A percentile compares a stretch with the other conserved stretches of the same genome.
These are phyloP conservation scores for Eupeodes corollae DNA, from an alignment of 1,140 invertebrate genomes.

Conservation along the genomic window DNA sequence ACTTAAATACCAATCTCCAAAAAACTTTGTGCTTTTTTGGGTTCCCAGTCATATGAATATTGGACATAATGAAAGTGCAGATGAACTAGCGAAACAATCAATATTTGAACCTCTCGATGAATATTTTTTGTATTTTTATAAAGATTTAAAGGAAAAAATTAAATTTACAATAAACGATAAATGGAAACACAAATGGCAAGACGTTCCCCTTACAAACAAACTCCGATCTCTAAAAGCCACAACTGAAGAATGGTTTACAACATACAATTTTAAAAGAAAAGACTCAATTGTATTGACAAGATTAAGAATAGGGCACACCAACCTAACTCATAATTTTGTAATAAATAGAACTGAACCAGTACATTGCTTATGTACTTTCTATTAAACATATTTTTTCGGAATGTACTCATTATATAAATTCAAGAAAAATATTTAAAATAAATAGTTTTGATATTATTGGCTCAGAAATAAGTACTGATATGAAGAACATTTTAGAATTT, in stretches of 20 bases:
- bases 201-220: neutral
- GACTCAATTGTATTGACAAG: neutral
- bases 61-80: conserved; percentile 2
- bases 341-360: neutral
- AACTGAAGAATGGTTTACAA: neutral
- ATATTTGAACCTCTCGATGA: neutral
- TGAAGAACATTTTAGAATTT: too few relatives aligned
- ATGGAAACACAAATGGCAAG: neutral
- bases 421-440: too few relatives aligned
- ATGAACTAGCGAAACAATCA: conserved; percentile 5
- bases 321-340: neutral
- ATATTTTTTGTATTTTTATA: neutral
- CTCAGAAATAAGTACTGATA: too few relatives aligned
- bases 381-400: neutral
- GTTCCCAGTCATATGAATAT: conserved; percentile 3
- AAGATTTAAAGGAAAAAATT: neutral
- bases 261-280: neutral
- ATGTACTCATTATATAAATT: neutral
- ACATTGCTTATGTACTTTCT: neutral
- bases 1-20: neutral
- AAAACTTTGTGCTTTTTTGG: neutral
- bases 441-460: too few relatives aligned
- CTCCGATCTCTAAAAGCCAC: neutral
- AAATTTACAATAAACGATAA: neutral
- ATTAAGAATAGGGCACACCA: neutral